Evolutionary conservation across 2,888 invertebrate species (phyloP).

Genomic region (Aphidoletes aphidimyza): DNA sequence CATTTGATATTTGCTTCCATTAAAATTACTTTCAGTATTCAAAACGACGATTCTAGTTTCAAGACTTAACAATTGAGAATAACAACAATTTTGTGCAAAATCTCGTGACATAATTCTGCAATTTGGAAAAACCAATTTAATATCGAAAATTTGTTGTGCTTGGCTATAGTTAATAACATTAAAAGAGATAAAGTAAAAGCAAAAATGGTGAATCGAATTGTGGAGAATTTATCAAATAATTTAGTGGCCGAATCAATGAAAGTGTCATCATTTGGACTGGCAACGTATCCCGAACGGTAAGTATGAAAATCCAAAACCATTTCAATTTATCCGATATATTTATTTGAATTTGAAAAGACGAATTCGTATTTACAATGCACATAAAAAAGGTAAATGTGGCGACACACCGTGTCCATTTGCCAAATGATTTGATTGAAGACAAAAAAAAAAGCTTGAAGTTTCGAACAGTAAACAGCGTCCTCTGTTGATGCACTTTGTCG

Average conservation of each 20-base stretch:
- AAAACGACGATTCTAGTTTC: too few species aligned
- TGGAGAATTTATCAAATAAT: constrained; percentile 1
- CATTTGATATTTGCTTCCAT: too few species aligned
- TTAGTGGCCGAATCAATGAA: not conserved
- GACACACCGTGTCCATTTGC: not conserved
- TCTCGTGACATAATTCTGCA: too few species aligned
- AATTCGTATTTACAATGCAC: too few species aligned
- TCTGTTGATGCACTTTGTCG: not conserved
- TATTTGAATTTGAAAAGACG: not conserved
- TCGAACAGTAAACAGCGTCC: not conserved
- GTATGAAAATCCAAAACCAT: not conserved
- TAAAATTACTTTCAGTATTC: too few species aligned
- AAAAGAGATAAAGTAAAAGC: not conserved
- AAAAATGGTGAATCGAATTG: constrained; percentile 8
- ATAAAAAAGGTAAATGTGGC: too few species aligned
- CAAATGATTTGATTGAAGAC: not conserved
- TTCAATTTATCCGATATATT: not conserved
- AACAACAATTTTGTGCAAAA: too few species aligned
- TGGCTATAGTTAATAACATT: too few species aligned
- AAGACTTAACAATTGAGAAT: too few species aligned
- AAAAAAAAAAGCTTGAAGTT: too few species aligned
- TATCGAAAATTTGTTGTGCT: too few species aligned
- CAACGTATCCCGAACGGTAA: not conserved
- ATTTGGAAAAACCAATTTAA: too few species aligned
- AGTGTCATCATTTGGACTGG: constrained; percentile 12